Conservation (phyloP, 2,888 invertebrate genomes). For the Biston stratarius region DNA sequence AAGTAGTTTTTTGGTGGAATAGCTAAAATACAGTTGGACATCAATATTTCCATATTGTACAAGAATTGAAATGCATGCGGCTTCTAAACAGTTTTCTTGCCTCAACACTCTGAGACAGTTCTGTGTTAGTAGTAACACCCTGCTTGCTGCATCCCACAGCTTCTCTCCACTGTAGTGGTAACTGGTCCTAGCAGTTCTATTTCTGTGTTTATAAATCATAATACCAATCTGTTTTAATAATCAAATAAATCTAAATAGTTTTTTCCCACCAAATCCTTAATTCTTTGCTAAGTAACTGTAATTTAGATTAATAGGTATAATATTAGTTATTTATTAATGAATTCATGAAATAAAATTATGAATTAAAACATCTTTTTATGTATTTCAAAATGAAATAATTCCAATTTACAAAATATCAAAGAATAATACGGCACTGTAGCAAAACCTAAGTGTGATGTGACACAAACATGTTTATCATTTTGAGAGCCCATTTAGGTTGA, state of each 20-base stretch:
- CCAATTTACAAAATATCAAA: neutral
- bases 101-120: too few species aligned
- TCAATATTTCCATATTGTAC: too few species aligned
- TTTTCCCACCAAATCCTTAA: conserved; percentile 35
- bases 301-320: neutral
- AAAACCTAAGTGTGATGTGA: conserved; percentile 51
- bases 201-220: neutral
- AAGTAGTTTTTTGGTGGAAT: too few species aligned
- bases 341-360: conserved; percentile 51
- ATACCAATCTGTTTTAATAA: neutral
- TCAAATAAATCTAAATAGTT: neutral
- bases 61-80: too few species aligned
- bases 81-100: too few species aligned
- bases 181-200: too few species aligned
- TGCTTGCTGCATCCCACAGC: too few species aligned
- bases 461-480: conserved; percentile 86
- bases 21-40: too few species aligned
- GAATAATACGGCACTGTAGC: neutral
- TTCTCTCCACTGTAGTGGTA: too few species aligned
- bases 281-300: neutral
- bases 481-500: conserved; percentile 86
- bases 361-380: conserved; percentile 33
- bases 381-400: conserved; percentile 20
- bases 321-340: conserved; percentile 53
- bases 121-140: too few species aligned